Evolutionary conservation across 30 jellyfish, hydroid and myxozoan genomes (phyloP).

Genomic region (Turritopsis dohrnii): DNA sequence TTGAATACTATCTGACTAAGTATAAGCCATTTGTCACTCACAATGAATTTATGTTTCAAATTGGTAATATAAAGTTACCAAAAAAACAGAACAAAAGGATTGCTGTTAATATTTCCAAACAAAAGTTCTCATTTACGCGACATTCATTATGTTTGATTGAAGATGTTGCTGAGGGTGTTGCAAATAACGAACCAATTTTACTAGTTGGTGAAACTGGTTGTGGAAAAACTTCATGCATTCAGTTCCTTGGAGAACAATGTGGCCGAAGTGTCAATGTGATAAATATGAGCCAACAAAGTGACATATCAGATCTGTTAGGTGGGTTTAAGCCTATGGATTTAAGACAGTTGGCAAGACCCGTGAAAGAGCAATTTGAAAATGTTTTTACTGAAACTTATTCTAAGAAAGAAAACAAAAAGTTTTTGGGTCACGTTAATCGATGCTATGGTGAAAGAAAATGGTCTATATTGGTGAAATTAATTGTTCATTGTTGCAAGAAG

Average conservation of each 20-base stretch:
- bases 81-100: slow-evolving; percentile 9
- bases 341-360: slow-evolving; percentile 48
- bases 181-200: slow-evolving; percentile 72
- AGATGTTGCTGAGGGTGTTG: slow-evolving; percentile 63
- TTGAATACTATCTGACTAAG: slow-evolving; percentile 43
- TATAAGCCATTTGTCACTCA: slow-evolving; percentile 54
- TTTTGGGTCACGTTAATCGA: slow-evolving; percentile 70
- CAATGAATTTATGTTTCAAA: slow-evolving; percentile 37
- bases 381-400: slow-evolving; percentile 74
- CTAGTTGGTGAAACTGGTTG: slow-evolving; percentile 99
- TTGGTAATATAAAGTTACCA: slow-evolving; percentile 51
- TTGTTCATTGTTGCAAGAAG: slow-evolving; percentile 55
- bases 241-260: slow-evolving; percentile 79
- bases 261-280: slow-evolving; percentile 73
- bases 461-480: slow-evolving; percentile 52
- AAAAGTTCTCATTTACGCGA: slow-evolving; percentile 60
- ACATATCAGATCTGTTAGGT: slow-evolving; percentile 85
- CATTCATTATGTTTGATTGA: slow-evolving; percentile 70
- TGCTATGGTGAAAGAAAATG: slow-evolving; percentile 66
- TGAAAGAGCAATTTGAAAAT: slow-evolving; percentile 49
- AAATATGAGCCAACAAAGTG: slow-evolving; percentile 97
- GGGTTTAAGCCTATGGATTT: slow-evolving; percentile 90
- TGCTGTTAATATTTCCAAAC: background rate
- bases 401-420: slow-evolving; percentile 70
- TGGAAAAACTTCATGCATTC: slow-evolving; percentile 95